Percentiles rank a stretch among this genome's conserved stretches.
Conservation (phyloP, 2,113 vertebrate genomes). For the Furnarius figulus region DNA sequence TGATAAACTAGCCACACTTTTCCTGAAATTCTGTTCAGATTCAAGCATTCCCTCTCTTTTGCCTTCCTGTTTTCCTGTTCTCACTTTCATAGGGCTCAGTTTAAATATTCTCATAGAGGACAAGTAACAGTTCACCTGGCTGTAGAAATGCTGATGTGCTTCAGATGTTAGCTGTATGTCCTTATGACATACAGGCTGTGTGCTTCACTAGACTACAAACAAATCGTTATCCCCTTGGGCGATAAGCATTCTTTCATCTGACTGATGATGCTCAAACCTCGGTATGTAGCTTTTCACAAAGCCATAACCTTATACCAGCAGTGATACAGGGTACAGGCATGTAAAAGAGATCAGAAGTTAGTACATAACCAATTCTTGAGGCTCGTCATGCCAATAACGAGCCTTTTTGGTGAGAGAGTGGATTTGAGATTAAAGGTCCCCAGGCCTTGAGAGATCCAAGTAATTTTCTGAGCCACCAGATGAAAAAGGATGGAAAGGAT, state of each 20-base stretch:
- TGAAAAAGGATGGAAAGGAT: background rate
- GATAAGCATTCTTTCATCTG: background rate
- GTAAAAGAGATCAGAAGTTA: background rate
- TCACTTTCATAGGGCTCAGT: background rate
- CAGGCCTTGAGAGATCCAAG: background rate
- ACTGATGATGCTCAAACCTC: background rate
- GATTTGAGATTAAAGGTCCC: background rate
- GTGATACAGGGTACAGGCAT: background rate
- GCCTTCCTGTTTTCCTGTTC: background rate
- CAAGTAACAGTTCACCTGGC: background rate
- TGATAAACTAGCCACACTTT: background rate
- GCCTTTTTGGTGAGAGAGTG: background rate
- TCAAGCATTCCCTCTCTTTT: background rate
- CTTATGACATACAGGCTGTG: background rate
- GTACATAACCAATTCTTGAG: background rate
- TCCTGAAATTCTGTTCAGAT: background rate
- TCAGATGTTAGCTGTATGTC: background rate
- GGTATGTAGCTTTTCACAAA: background rate
- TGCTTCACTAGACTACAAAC: background rate
- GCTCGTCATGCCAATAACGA: background rate
- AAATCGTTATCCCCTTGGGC: background rate
- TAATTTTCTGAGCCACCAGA: background rate
- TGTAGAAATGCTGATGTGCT: background rate
- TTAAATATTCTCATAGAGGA: background rate
- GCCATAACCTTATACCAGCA: background rate